Evolutionary conservation across 2,797 vertebrate species (phyloP).

Genomic region (Gila robusta): DNA sequence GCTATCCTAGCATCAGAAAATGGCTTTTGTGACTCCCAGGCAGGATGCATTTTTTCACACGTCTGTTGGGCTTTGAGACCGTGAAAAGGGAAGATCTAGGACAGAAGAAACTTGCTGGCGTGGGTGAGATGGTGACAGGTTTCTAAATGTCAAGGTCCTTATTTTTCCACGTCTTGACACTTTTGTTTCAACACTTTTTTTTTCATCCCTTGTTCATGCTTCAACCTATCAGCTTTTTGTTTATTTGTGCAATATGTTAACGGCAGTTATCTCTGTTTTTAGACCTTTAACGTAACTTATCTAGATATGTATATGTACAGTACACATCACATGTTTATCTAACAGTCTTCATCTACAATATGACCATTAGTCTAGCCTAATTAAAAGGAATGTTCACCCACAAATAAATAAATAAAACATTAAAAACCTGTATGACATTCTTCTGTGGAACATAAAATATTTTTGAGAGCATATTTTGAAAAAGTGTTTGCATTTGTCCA

Average conservation of each 20-base stretch:
- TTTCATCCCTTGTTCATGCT: constrained; percentile 4
- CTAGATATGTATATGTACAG: neutral
- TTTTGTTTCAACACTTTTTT: constrained; percentile 39
- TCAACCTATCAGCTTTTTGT: constrained; percentile 29
- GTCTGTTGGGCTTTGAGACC: constrained; percentile 36
- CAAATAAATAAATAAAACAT: neutral
- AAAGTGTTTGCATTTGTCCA: neutral
- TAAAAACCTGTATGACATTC: neutral
- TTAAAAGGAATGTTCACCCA: neutral
- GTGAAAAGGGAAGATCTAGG: constrained; percentile 46
- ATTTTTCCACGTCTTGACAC: constrained; percentile 40
- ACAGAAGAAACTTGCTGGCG: constrained; percentile 45
- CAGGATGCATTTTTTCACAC: constrained; percentile 46
- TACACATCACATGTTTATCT: neutral
- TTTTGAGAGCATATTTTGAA: neutral
- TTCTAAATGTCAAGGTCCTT: constrained; percentile 63
- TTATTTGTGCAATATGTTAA: neutral
- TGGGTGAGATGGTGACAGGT: constrained; percentile 48
- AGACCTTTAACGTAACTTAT: neutral
- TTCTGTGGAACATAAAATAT: neutral
- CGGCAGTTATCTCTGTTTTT: neutral
- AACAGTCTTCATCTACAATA: neutral
- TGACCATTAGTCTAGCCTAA: neutral
- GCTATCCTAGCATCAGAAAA: constrained; percentile 59
- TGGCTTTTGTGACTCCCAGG: constrained; percentile 55